Evolutionary conservation across 2,888 invertebrate genomes (phyloP).

Genomic region (Galeopsomyia nigrocyanea): DNA sequence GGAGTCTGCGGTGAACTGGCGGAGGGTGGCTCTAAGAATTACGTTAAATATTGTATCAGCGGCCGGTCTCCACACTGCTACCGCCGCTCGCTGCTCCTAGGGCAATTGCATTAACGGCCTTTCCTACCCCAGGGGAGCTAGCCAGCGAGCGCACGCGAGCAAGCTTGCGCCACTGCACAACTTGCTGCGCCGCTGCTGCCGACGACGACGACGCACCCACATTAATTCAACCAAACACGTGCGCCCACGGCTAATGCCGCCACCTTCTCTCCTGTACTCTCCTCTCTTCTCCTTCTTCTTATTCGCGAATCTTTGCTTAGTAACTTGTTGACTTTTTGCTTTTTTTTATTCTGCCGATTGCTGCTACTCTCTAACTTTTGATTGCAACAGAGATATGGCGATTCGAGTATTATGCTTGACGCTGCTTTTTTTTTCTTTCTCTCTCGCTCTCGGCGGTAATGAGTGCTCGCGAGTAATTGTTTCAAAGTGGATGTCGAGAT

Average conservation of each 20-base stretch:
- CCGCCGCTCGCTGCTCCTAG: slow-evolving; percentile 42
- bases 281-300: no score
- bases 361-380: no score
- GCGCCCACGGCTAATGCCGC: neutral
- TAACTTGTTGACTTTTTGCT: no score
- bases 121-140: slow-evolving; percentile 31
- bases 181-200: neutral
- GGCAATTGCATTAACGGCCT: slow-evolving; percentile 57
- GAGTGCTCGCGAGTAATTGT: no score
- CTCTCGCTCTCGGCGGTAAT: no score
- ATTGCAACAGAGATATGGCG: no score
- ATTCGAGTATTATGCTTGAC: no score
- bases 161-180: slow-evolving; percentile 1
- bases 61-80: slow-evolving; percentile 40
- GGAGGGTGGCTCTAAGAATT: slow-evolving; percentile 55
- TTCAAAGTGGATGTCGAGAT: no score
- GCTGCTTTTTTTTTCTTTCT: no score
- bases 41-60: slow-evolving; percentile 62
- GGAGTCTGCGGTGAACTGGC: slow-evolving; percentile 7
- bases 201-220: slow-evolving; percentile 5
- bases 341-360: no score
- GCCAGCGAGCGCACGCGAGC: no score
- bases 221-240: slow-evolving; percentile 36
- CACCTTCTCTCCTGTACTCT: neutral
- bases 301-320: slow-evolving; percentile 28